Percentiles rank a stretch among this genome's conserved stretches.
Evolutionary conservation across 2,113 vertebrate species (phyloP).

Genomic region (Passerina amoena): DNA sequence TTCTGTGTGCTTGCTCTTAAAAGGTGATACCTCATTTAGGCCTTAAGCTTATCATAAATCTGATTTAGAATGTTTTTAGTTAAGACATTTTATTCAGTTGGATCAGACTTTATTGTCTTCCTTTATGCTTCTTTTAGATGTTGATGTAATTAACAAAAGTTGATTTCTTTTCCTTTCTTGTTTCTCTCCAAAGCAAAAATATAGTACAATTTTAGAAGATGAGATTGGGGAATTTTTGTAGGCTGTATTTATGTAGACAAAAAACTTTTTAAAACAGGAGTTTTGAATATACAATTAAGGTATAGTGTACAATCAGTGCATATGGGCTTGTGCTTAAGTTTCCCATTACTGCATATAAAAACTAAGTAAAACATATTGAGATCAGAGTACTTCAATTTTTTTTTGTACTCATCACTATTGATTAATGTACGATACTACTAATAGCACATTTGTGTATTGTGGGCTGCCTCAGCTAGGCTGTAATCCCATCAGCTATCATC

Average conservation of each 20-base stretch:
- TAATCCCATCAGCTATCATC: neutral
- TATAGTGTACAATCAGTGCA: neutral
- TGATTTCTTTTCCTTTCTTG: slow-evolving; percentile 10
- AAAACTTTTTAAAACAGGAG: neutral
- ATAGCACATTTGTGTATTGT: neutral
- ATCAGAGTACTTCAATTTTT: neutral
- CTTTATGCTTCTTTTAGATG: slow-evolving; percentile 43
- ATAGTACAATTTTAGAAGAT: neutral
- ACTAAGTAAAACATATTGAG: neutral
- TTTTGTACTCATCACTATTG: neutral
- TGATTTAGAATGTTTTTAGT: slow-evolving; percentile 25
- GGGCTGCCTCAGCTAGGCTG: neutral
- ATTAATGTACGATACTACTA: slow-evolving; percentile 1
- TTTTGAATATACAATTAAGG: neutral
- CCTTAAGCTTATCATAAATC: neutral
- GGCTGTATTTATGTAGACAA: neutral
- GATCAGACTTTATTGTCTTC: neutral
- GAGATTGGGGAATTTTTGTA: neutral
- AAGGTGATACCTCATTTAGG: neutral
- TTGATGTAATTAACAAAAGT: slow-evolving; percentile 41
- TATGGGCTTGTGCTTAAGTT: neutral
- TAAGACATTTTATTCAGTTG: slow-evolving; percentile 33
- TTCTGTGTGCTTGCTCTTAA: neutral
- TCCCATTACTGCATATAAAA: neutral
- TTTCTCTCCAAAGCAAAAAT: neutral